Conservation (phyloP, 2,797 vertebrate species). For the Mallotus villosus region DNA sequence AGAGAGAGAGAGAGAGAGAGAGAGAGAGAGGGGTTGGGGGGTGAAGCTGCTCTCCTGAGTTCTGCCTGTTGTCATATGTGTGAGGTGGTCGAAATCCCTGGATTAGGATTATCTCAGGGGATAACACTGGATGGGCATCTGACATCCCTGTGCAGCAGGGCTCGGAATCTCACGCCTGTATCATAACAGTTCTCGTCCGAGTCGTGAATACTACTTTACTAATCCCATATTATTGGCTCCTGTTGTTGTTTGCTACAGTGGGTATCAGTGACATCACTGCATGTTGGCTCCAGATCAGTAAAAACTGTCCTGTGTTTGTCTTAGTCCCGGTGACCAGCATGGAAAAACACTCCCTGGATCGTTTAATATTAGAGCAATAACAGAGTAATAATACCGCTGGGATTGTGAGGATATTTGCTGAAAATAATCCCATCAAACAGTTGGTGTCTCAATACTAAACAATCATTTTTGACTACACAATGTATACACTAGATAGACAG, state of each 20-base stretch:
- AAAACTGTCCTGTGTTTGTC: slow-evolving; percentile 70
- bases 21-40: background rate
- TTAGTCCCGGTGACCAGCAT: slow-evolving; percentile 55
- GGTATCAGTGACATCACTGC: slow-evolving; percentile 69
- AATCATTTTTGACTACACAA: no score
- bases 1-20: slow-evolving; percentile 9
- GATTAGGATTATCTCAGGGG: slow-evolving; percentile 64
- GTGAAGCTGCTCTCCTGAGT: slow-evolving; percentile 46
- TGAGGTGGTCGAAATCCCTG: slow-evolving; percentile 51
- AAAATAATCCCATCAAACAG: slow-evolving; percentile 72
- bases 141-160: slow-evolving; percentile 44
- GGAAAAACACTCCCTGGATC: slow-evolving; percentile 64
- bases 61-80: slow-evolving; percentile 47
- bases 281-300: slow-evolving; percentile 60
- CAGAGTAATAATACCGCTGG: slow-evolving; percentile 41
- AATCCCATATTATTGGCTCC: slow-evolving; percentile 66
- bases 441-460: slow-evolving; percentile 22
- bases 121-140: slow-evolving; percentile 67
- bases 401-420: slow-evolving; percentile 47
- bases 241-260: slow-evolving; percentile 62
- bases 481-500: no score
- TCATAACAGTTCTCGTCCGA: slow-evolving; percentile 51
- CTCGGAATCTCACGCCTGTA: slow-evolving; percentile 23
- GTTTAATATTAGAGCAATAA: slow-evolving; percentile 52
- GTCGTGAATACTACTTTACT: slow-evolving; percentile 44